Percentiles rank a stretch among this genome's conserved stretches.
Evolutionary conservation across 1,140 invertebrate species (phyloP).

Genomic region (Drosophila elegans): DNA sequence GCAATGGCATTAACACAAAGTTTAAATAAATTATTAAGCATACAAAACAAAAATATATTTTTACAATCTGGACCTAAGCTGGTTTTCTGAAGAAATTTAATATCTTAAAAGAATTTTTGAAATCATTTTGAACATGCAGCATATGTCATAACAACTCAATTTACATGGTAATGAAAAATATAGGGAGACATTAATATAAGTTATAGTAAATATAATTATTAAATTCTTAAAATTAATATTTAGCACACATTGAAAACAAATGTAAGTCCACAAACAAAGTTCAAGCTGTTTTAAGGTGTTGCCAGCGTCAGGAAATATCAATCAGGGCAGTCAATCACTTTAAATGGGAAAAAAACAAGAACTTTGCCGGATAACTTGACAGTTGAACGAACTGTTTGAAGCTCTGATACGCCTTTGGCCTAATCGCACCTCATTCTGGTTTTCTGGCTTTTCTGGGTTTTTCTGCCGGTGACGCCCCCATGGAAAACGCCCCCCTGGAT

Average conservation of each 20-base stretch:
- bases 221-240: neutral
- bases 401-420: slow-evolving; percentile 27
- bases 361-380: slow-evolving; percentile 6
- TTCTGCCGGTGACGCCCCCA: slow-evolving; percentile 24
- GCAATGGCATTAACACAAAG: too few relatives aligned
- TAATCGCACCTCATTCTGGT: slow-evolving; percentile 36
- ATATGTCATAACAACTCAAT: neutral
- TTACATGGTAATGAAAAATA: too few relatives aligned
- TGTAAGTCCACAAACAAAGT: too few relatives aligned
- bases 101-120: too few relatives aligned
- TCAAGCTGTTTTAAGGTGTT: slow-evolving; percentile 1
- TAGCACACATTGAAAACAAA: too few relatives aligned
- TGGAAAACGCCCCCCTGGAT: slow-evolving; percentile 4
- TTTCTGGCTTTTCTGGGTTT: neutral
- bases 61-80: too few relatives aligned
- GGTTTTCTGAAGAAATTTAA: too few relatives aligned
- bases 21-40: too few relatives aligned
- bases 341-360: neutral
- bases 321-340: slow-evolving; percentile 32
- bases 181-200: neutral
- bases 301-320: slow-evolving; percentile 20
- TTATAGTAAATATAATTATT: neutral
- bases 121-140: too few relatives aligned
- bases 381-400: slow-evolving; percentile 20
- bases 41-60: too few relatives aligned